phyloP scores from a whole-genome alignment of 2,113 vertebrate genomes.

The Lontra canadensis region DNA sequence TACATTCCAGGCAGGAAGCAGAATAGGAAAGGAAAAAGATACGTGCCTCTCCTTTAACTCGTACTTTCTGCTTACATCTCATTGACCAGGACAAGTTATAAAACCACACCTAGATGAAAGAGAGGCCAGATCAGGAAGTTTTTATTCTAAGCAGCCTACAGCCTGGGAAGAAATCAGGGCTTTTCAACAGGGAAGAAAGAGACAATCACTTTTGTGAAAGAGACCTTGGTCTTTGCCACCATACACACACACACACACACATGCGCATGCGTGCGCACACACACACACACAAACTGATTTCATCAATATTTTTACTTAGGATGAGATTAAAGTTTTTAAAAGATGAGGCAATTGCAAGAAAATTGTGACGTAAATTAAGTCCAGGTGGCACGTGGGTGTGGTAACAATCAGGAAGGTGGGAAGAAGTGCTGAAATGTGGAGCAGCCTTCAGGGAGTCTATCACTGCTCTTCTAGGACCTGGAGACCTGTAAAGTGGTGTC shows the following conservation, averaged over 20 bases:
- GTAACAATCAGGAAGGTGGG: fast-evolving
- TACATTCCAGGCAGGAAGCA: neutral
- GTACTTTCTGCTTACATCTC: neutral
- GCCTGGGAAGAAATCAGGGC: neutral
- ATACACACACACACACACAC: neutral
- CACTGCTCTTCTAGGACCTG: neutral
- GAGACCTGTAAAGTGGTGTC: fast-evolving
- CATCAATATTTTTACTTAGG: neutral
- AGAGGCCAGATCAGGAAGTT: neutral
- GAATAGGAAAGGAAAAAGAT: neutral
- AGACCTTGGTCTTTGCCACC: neutral
- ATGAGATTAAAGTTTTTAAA: neutral
- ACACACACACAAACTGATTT: neutral
- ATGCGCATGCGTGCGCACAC: neutral
- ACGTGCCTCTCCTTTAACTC: neutral
- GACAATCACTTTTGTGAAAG: neutral
- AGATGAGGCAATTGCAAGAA: neutral
- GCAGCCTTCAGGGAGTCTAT: fast-evolving
- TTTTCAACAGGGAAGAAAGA: neutral
- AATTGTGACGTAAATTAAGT: neutral
- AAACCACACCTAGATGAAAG: neutral
- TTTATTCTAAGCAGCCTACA: neutral
- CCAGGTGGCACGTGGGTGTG: neutral
- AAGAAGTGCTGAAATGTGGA: fast-evolving
- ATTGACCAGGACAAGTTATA: neutral